These are phyloP conservation scores for Nudaria mundana DNA, from an alignment of 2,888 invertebrate genomes.

Conservation along the genomic window DNA sequence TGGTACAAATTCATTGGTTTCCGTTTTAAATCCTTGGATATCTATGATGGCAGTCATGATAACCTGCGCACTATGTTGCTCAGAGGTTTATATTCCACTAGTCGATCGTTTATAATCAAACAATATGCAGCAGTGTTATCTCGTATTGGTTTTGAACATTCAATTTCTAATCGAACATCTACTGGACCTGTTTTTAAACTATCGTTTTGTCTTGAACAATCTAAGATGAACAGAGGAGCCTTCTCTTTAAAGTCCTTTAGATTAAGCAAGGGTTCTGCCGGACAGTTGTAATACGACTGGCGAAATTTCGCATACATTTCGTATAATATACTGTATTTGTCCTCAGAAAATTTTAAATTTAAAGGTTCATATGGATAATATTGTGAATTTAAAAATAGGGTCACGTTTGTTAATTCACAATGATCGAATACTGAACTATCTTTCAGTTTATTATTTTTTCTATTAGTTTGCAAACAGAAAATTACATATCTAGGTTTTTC, in stretches of 20 bases:
- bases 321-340: conserved; percentile 16
- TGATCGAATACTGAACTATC: conserved; percentile 24
- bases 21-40: too few species aligned
- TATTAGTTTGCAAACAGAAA: conserved; percentile 1
- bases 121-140: too few species aligned
- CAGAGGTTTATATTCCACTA: too few species aligned
- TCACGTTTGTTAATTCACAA: conserved; percentile 44
- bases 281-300: conserved; percentile 30
- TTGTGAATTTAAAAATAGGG: conserved; percentile 32
- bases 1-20: too few species aligned
- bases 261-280: conserved; percentile 22
- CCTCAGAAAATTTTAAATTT: conserved; percentile 23
- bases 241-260: conserved; percentile 18
- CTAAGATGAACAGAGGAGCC: conserved; percentile 28
- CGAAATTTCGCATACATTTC: conserved; percentile 28
- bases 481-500: conserved; percentile 50
- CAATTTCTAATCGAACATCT: conserved; percentile 31
- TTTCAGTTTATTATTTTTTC: conserved; percentile 7
- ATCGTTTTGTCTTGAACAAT: conserved; percentile 32
- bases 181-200: conserved; percentile 27
- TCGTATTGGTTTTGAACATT: too few species aligned
- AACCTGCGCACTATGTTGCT: too few species aligned
- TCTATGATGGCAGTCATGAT: too few species aligned
- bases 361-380: conserved; percentile 34
- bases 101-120: too few species aligned